Evolutionary conservation across 2,113 vertebrate species (phyloP), one percentile per base, ranked within the genome.

Genomic region (Perca schrenkii): DNA sequence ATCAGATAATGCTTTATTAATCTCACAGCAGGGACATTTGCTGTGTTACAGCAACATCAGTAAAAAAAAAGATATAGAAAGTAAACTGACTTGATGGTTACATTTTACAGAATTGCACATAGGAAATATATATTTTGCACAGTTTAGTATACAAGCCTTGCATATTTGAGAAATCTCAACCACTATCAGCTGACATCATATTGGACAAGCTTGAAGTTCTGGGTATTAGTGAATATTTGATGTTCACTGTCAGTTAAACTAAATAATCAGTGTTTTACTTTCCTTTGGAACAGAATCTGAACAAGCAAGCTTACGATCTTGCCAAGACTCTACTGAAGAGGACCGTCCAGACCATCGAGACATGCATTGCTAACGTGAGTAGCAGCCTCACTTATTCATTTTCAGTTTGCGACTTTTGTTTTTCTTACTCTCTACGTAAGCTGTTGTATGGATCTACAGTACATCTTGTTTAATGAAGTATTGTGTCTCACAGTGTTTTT

Each of bases 261-360:
- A 25, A 64, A 16, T 15, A 31, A 25, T 60, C 3, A 6, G 4
- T 63, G 8, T 86, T 80, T 21, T 17, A 56, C 19, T 84, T 63
- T 65, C 86, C 62, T 80, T 94, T 94, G 16, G 6, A 95, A 80
- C 95, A 99, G 98, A 99, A 99, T 90, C 95, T 99, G 94, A 99
- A 99, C 92, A 99, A 99, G 92, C 98, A 99, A 93, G 98, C 98
- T 0, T 99, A 99, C 78, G 98, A 99, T 91, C 96, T 99, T 85
- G 97, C 98, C 70, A 99, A 98, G 96, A 96, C 97, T 72, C 93
- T 99, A 50, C 93, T 99, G 94, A 99, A 99, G 95, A 97, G 98
- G 93, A 99, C 98, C 0, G 97, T 98, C 82, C 98, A 99, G 94
- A 99, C 97, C 79, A 99, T 99, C 88, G 98, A 99, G 94, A 96